These are phyloP conservation scores for Allophyes oxyacanthae DNA, from an alignment of 2,888 invertebrate genomes.

Conservation along the genomic window DNA sequence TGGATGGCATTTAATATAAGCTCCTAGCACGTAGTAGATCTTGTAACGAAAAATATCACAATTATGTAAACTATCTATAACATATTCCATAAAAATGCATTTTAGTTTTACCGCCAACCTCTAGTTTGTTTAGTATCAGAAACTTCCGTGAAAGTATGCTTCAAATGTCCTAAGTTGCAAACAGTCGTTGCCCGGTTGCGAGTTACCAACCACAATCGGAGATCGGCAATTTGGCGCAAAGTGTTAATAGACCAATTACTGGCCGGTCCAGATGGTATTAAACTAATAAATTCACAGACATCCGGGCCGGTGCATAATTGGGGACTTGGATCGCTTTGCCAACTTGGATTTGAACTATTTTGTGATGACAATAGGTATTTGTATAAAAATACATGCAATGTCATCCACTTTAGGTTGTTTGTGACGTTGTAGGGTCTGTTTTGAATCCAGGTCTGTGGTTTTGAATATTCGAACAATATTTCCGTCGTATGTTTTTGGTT, in stretches of 20 bases:
- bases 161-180: constrained; percentile 8
- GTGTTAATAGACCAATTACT: constrained; percentile 60
- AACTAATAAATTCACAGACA: constrained; percentile 54
- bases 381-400: not conserved
- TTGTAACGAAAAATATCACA: too few relatives aligned
- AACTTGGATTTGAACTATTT: constrained; percentile 38
- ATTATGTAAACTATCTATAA: too few relatives aligned
- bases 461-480: too few relatives aligned
- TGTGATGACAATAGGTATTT: constrained; percentile 28
- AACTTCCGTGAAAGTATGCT: not conserved
- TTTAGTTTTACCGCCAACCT: not conserved
- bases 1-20: too few relatives aligned
- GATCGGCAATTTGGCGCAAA: constrained; percentile 58
- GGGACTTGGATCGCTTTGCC: constrained; percentile 19
- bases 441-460: too few relatives aligned
- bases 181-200: constrained; percentile 15
- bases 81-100: not conserved
- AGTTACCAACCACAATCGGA: constrained; percentile 38
- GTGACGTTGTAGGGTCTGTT: too few relatives aligned
- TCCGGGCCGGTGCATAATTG: constrained; percentile 39
- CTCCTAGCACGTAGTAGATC: too few relatives aligned
- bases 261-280: constrained; percentile 44
- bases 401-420: too few relatives aligned
- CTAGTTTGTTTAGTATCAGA: too few relatives aligned
- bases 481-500: too few relatives aligned